These are phyloP conservation scores for Scomber colias DNA, from an alignment of 2,113 vertebrate species.

Conservation along the genomic window DNA sequence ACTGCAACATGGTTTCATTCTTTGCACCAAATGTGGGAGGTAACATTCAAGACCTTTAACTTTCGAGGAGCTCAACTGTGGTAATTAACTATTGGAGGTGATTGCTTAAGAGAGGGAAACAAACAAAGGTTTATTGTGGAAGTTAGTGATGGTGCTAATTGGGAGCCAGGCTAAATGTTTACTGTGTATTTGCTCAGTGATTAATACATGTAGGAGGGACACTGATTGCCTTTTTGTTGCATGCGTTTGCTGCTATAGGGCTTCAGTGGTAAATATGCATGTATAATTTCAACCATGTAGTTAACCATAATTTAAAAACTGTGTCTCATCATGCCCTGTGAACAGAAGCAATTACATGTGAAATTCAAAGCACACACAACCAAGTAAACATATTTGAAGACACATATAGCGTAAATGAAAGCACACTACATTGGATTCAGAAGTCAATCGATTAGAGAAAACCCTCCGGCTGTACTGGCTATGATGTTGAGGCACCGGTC, in stretches of 20 bases:
- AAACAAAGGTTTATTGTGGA: constrained; percentile 39
- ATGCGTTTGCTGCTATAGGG: neutral
- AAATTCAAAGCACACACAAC: constrained; percentile 9
- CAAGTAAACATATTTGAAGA: constrained; percentile 25
- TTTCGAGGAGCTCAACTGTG: constrained; percentile 12
- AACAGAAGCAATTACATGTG: neutral
- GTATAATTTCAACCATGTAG: neutral
- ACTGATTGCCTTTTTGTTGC: constrained; percentile 28
- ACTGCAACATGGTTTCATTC: neutral
- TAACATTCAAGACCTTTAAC: constrained; percentile 26
- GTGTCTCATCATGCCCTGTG: neutral
- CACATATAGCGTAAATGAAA: constrained; percentile 50
- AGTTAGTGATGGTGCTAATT: constrained; percentile 40
- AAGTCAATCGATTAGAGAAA: constrained; percentile 63
- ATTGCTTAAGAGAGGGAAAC: constrained; percentile 45
- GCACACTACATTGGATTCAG: constrained; percentile 46
- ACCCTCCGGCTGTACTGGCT: constrained; percentile 48
- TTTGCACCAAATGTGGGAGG: constrained; percentile 17
- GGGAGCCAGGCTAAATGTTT: constrained; percentile 48
- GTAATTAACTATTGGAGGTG: constrained; percentile 53
- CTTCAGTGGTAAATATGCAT: neutral
- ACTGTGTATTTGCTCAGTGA: constrained; percentile 25
- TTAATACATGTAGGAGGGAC: constrained; percentile 18
- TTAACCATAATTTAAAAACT: neutral
- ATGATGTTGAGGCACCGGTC: constrained; percentile 47